A percentile compares a stretch with the other conserved stretches of the same genome.
Evolutionary conservation across 92 coral and sea anemone genomes (phyloP).

Genomic region (Parazoanthus atlanticus): DNA sequence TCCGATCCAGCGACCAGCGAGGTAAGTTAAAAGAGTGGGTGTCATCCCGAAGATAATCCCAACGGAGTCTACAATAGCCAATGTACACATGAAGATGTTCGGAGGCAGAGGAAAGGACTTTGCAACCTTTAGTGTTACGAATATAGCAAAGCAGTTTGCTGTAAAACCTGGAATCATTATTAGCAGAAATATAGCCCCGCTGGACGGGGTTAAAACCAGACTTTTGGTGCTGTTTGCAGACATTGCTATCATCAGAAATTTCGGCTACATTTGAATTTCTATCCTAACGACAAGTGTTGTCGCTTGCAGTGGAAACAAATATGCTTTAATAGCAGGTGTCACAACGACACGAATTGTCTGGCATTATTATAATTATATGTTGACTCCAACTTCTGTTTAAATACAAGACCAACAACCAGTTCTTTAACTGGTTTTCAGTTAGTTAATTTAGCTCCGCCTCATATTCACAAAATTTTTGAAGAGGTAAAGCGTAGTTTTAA

Average conservation of each 20-base stretch:
- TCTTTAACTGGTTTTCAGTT: not conserved
- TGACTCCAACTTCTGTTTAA: not conserved
- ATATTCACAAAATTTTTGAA: too few relatives aligned
- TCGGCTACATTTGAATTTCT: not conserved
- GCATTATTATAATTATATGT: not conserved
- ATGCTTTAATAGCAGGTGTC: not conserved
- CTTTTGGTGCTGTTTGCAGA: constrained; percentile 4
- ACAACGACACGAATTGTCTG: not conserved
- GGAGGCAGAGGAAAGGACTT: constrained; percentile 1
- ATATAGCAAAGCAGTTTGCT: constrained; percentile 11
- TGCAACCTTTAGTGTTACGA: not conserved
- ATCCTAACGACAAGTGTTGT: not conserved
- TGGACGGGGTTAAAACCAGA: not conserved
- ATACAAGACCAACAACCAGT: not conserved
- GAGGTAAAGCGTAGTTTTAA: not conserved
- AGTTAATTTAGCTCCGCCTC: too few relatives aligned
- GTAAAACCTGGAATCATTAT: constrained; percentile 21
- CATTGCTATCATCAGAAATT: not conserved
- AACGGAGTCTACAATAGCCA: constrained; percentile 22
- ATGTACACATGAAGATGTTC: constrained; percentile 8
- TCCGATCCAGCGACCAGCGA: constrained; percentile 20
- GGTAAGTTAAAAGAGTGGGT: not conserved
- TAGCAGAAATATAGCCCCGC: not conserved
- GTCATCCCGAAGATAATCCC: constrained; percentile 20
- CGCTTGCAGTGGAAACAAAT: not conserved